A percentile compares a stretch with the other conserved stretches of the same genome.
Conservation (phyloP, 2,113 vertebrate species). For the Notothenia coriiceps region DNA sequence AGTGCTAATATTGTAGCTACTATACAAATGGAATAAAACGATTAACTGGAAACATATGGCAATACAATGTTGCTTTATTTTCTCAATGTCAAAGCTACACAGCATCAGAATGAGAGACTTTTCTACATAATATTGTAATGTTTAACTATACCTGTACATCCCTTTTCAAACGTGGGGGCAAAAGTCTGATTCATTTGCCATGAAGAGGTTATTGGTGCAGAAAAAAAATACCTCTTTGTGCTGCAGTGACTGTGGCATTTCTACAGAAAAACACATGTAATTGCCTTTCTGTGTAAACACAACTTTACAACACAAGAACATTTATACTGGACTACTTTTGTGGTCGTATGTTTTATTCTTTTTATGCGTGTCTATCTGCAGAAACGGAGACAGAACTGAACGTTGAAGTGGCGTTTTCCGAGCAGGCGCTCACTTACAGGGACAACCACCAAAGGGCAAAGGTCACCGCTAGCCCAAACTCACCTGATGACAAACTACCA, state of each 20-base stretch:
- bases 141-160: not conserved
- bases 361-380: conserved; percentile 21
- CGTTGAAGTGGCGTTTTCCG: conserved; percentile 93
- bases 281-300: conserved; percentile 48
- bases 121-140: not conserved
- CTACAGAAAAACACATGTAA: conserved; percentile 14
- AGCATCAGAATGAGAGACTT: not conserved
- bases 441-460: conserved; percentile 80
- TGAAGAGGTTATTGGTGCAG: not conserved
- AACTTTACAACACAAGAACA: conserved; percentile 37
- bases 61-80: not conserved
- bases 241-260: not conserved
- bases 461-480: conserved; percentile 68
- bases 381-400: conserved; percentile 89
- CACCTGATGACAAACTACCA: conserved; percentile 86
- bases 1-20: not conserved
- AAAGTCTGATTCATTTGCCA: not conserved
- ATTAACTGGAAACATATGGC: too few species aligned
- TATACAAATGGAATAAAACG: not conserved
- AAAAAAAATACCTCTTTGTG: not conserved
- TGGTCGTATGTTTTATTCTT: not conserved
- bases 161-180: not conserved
- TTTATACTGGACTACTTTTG: not conserved
- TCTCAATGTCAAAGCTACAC: not conserved
- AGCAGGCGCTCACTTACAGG: conserved; percentile 91